Percentiles rank a stretch among this genome's conserved stretches.
These are phyloP conservation scores for Podotricha telesiphe DNA, from an alignment of 2,888 invertebrate species.

Conservation along the genomic window DNA sequence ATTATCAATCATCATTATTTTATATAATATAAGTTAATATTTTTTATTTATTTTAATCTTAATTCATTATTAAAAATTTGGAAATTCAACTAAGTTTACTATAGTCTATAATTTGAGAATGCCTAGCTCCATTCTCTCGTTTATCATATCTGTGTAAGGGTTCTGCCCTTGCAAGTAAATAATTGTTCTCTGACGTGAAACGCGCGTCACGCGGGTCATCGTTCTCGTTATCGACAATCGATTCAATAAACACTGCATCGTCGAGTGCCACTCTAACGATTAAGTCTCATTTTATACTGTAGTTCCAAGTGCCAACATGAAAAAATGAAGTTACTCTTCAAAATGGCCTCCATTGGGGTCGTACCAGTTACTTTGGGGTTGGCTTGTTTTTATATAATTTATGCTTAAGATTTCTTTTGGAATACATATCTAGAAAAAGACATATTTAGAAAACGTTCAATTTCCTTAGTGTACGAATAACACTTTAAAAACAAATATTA, in stretches of 20 bases:
- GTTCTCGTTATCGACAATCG: conserved; percentile 44
- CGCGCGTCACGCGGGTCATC: conserved; percentile 43
- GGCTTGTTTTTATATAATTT: background rate
- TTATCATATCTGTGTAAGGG: background rate
- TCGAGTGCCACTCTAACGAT: conserved; percentile 39
- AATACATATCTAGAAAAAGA: too few relatives aligned
- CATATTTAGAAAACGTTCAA: too few relatives aligned
- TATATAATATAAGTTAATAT: too few relatives aligned
- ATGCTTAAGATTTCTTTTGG: background rate
- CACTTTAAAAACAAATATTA: too few relatives aligned
- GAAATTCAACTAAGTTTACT: too few relatives aligned
- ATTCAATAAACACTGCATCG: conserved; percentile 42
- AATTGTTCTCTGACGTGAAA: conserved; percentile 54
- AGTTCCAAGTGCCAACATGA: background rate
- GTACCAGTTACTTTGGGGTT: background rate
- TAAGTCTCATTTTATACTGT: conserved; percentile 29
- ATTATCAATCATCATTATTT: too few relatives aligned
- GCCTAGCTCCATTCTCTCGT: background rate
- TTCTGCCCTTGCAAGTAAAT: conserved; percentile 25
- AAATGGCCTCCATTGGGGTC: conserved; percentile 6
- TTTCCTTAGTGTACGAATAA: too few relatives aligned
- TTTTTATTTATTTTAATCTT: too few relatives aligned
- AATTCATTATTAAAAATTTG: too few relatives aligned
- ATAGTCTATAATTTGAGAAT: background rate
- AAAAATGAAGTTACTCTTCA: conserved; percentile 12